A percentile compares a stretch with the other conserved stretches of the same genome.
These are phyloP conservation scores for Piaya cayana DNA, from an alignment of 2,113 vertebrate genomes.

Conservation along the genomic window DNA sequence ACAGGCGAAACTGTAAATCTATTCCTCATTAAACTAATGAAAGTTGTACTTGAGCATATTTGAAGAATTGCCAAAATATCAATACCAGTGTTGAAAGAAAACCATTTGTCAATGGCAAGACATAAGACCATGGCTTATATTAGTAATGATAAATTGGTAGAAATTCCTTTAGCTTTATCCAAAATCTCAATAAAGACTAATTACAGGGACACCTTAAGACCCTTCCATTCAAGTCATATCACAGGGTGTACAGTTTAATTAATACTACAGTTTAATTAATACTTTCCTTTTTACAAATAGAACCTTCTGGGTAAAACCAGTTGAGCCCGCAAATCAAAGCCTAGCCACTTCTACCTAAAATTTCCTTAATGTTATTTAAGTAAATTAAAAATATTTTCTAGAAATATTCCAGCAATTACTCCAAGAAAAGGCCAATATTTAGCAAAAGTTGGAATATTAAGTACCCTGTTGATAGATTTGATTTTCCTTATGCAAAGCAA, in stretches of 20 bases:
- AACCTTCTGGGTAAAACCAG: neutral
- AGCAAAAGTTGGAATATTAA: neutral
- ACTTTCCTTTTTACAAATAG: neutral
- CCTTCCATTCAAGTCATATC: neutral
- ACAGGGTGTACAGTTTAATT: neutral
- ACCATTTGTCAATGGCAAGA: neutral
- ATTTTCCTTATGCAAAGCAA: neutral
- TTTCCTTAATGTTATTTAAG: neutral
- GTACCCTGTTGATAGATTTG: neutral
- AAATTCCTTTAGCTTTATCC: neutral
- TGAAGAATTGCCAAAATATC: conserved; percentile 21
- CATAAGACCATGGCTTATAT: neutral
- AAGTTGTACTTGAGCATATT: neutral
- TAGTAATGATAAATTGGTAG: neutral
- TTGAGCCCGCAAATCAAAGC: neutral
- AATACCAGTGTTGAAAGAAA: neutral
- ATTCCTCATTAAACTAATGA: neutral
- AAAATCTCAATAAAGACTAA: neutral
- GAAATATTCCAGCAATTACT: neutral
- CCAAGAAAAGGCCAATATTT: neutral
- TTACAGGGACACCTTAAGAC: neutral
- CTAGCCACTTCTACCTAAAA: neutral
- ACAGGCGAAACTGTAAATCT: neutral
- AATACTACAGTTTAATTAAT: neutral
- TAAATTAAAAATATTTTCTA: neutral